Base-by-base conservation (phyloP, 2,888 invertebrate genomes). In the Thysanoteuthis rhombus region DNA sequence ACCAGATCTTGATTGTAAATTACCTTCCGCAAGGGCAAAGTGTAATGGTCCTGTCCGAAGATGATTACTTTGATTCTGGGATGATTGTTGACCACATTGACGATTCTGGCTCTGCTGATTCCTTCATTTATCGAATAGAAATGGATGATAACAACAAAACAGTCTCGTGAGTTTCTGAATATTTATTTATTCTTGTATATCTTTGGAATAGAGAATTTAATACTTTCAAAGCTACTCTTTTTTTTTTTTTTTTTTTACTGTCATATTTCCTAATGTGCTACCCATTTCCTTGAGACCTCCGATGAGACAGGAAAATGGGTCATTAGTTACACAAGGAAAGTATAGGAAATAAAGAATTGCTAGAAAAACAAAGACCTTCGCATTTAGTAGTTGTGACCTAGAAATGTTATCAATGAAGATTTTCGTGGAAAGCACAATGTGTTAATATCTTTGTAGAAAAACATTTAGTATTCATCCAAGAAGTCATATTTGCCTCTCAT, bases 11-110 rank as follows among this genome's bases (percentile, higher is more conserved):
- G 19, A 90, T 96, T 94, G 95, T 95, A 10, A 94, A 95, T 40
- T 94, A 95, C 39, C 94, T 96, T 19, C 95, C 96, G 16, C 94
- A 95, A 16, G 96, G 96, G 4, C 96, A 96, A 94, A 95, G 96
- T 93, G 96, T 96, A 16, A 95, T 96, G 95, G 96, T 96, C 0
- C 94, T 94, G 89, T 94, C 94, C 1, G 94, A 94, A 16, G 95
- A 95, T 47, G 96, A 95, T 1, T 95, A 95, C 45, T 96, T 95
- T 95, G 96, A 96, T 93, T 94, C 95, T 93, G 96, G 96, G 0
- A 94, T 96, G 89, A 94, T 96, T 36, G 93, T 95, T 90, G 94
- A 94, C 40, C 95, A 95, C 45, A 90, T 90, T 1, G 93, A 94
- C 36, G 89, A 92, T 36, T 93, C 92, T 10, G 94, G 47, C 32